Evolutionary conservation across 1,140 invertebrate genomes (phyloP), one percentile per base, ranked within the genome.

Genomic region (Temnothorax nylanderi): DNA sequence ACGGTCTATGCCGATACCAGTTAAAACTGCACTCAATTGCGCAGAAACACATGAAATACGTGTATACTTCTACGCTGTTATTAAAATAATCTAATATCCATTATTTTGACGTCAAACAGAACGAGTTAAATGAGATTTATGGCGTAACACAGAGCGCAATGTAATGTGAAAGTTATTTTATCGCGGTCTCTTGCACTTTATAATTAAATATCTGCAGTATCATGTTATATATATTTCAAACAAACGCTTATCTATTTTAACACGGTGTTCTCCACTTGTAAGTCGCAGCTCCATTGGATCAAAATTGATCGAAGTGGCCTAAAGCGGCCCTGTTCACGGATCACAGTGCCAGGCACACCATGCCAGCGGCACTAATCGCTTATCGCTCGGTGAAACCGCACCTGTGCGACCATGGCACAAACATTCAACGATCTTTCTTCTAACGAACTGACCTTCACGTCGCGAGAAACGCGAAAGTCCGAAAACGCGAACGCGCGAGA

Each of bases 331-430:
- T 82, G 26, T 8, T 21, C 32, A 32, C 13, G 11, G 37, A 84
- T 60, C 21, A 34, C 2, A 56, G 16, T 81, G 3, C 1, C 18
- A 64, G 6, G 26, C 26, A 26, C 10, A 41, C 21, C 32, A n/a
- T 51, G 37, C 21, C 13, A 54, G 26, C 69, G 16, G 54, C 54
- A 72, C 67, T 84, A 74, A 75, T 84, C 69, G 54, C 41, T 58
- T 84, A 74, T 74, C 80, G 69, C 32, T 62, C 11, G 74, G 26
- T 44, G 44, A 84, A 44, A 37, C 41, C 56, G 44, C 69, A 81
- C 78, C 78, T 81, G 49, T 37, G 60, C 44, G 44, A 47, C 16
- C 44, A 2, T 51, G 26, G 8, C 18, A 47, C 54, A 58, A 5
- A 13, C 44, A 62, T 44, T 74, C 21, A 21, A 74, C 37, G 11